A percentile compares a stretch with the other conserved stretches of the same genome.
These are phyloP conservation scores for Stenichneumon culpator DNA, from an alignment of 2,888 invertebrate genomes.

Conservation along the genomic window DNA sequence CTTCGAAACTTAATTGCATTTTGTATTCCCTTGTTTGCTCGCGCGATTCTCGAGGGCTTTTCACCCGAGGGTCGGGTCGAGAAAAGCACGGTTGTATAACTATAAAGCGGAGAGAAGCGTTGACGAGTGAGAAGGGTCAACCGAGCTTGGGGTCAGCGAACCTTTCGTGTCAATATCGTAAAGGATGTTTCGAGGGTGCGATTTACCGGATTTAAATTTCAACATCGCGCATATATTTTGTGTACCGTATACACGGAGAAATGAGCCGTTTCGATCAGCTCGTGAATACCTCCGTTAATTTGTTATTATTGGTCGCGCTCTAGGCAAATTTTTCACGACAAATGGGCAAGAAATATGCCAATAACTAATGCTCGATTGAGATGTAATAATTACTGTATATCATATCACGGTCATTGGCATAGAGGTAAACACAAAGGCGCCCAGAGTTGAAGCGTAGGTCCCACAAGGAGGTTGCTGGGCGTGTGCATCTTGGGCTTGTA, in stretches of 20 bases:
- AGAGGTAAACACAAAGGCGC: constrained; percentile 19
- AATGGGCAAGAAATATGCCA: neutral
- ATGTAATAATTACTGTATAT: neutral
- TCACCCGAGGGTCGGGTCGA: neutral
- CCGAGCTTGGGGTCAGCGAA: constrained; percentile 17
- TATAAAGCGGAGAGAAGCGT: constrained; percentile 9
- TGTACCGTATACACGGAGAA: neutral
- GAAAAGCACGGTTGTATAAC: neutral
- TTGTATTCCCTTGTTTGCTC: constrained; percentile 4
- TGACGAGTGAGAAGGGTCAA: constrained; percentile 41
- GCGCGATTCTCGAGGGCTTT: constrained; percentile 7
- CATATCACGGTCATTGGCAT: neutral
- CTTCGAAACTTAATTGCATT: constrained; percentile 21
- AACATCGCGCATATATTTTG: neutral
- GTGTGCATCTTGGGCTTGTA: neutral
- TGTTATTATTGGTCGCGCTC: too few species aligned
- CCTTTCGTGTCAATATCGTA: constrained; percentile 33
- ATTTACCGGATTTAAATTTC: constrained; percentile 25
- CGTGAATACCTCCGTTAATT: neutral
- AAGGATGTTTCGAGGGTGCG: constrained; percentile 23
- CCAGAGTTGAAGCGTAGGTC: neutral
- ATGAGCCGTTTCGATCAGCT: neutral
- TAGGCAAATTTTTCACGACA: too few species aligned
- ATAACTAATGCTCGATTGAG: neutral
- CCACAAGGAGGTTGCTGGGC: neutral